Evolutionary conservation across 2,113 vertebrate species (phyloP).

Genomic region (Xiphorhynchus elegans): DNA sequence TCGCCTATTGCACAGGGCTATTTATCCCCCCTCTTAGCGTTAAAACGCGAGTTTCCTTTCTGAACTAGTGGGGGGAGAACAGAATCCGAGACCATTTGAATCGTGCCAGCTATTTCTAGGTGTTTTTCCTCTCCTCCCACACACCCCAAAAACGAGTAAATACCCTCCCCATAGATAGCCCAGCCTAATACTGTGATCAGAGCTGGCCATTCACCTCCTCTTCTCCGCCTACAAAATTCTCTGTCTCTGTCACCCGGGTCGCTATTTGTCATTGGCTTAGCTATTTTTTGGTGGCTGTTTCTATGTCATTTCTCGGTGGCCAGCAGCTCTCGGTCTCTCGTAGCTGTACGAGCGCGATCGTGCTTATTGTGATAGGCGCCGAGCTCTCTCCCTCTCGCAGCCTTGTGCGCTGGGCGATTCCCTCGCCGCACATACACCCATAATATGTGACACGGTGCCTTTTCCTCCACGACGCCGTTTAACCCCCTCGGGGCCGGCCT

Average conservation of each 20-base stretch:
- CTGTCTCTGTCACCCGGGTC: constrained; percentile 58
- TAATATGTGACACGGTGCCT: constrained; percentile 48
- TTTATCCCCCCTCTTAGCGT: background rate
- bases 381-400: background rate
- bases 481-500: constrained; percentile 42
- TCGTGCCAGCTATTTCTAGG: constrained; percentile 57
- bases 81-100: constrained; percentile 18
- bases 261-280: constrained; percentile 60
- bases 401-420: background rate
- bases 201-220: constrained; percentile 67
- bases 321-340: constrained; percentile 22
- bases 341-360: background rate
- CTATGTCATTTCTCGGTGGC: constrained; percentile 53
- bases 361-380: constrained; percentile 27
- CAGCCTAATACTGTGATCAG: constrained; percentile 32
- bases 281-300: constrained; percentile 60
- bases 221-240: constrained; percentile 63
- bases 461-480: constrained; percentile 44
- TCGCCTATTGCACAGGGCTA: background rate
- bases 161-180: constrained; percentile 35
- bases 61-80: background rate
- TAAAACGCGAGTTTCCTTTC: constrained; percentile 41
- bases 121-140: constrained; percentile 54
- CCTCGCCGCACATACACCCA: background rate
- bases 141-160: constrained; percentile 50